Conservation (phyloP, 2,797 vertebrate genomes). For the Manis pentadactyla region DNA sequence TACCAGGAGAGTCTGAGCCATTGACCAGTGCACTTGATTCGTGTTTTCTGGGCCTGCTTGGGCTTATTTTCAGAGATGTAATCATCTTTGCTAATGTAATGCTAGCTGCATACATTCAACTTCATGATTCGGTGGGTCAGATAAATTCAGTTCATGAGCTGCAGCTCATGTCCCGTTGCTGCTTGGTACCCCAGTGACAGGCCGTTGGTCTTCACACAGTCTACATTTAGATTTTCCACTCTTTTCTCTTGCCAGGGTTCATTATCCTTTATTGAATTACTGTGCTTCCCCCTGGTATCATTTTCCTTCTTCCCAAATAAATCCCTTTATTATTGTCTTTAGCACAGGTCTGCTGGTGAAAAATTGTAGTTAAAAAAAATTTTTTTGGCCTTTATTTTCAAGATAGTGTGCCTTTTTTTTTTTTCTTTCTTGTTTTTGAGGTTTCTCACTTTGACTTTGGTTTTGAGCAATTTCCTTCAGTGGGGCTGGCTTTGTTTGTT, state of each 20-base stretch:
- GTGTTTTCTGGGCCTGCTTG: not conserved
- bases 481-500: not conserved
- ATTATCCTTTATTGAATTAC: not conserved
- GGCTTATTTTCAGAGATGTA: no score
- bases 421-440: not conserved
- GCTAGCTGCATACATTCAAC: not conserved
- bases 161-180: no score
- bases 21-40: not conserved
- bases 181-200: not conserved
- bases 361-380: not conserved
- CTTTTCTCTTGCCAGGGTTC: not conserved
- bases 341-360: not conserved
- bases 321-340: no score
- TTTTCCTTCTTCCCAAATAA: not conserved
- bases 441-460: not conserved
- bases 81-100: not conserved
- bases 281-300: not conserved
- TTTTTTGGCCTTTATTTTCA: not conserved
- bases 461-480: not conserved
- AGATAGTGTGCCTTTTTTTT: not conserved
- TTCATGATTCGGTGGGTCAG: not conserved
- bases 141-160: no score
- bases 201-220: not conserved
- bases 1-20: not conserved
- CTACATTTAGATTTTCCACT: not conserved